Evolutionary conservation across 2,797 vertebrate genomes (phyloP), one percentile per base, ranked within the genome.

Genomic region (Denticeps clupeoides): DNA sequence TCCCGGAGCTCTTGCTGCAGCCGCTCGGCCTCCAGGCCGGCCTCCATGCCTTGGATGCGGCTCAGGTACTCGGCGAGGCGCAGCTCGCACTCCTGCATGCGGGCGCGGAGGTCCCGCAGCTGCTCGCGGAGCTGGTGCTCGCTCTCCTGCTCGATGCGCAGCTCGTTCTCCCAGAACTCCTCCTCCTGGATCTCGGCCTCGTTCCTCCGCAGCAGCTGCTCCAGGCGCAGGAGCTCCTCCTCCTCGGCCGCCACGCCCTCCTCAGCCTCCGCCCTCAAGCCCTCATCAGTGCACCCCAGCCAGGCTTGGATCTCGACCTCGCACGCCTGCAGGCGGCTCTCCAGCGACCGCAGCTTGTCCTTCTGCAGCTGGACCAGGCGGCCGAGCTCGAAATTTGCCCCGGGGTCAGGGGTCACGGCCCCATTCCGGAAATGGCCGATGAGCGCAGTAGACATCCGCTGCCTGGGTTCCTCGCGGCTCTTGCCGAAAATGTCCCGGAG

Each of bases 91-190:
- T 92, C 87, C 2, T 74, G 70, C 13, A 94, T 80, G 7, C 85
- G 80, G 55, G 78, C 75, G 55, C 76, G 76, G 64, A 95, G 88
- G 69, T 95, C 88, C 7, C 80, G 80, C 5, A 97, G 79, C 68
- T 89, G 89, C 12, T 88, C 88, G 45, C 84, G 83, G 56, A 98
- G 83, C 55, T 89, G 89, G 28, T 82, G 87, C 38, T 98, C 93
- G 0, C 87, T 92, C 52, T 98, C 93, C 57, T 87, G 88, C 45
- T 97, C 93, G 0, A 94, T 89, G 72, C 89, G 89, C 41, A 96
- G 73, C 73, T 98, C 91, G 0, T 91, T 94, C 61, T 90, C 87
- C 94, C 93, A 97, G 73, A 97, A 95, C 49, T 93, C 91, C 60
- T 94, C 90, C 60, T 96, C 93, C 53, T 91, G 86, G 2, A 90